Evolutionary conservation across 2,113 vertebrate genomes (phyloP).

Genomic region (Tragulus kanchil): DNA sequence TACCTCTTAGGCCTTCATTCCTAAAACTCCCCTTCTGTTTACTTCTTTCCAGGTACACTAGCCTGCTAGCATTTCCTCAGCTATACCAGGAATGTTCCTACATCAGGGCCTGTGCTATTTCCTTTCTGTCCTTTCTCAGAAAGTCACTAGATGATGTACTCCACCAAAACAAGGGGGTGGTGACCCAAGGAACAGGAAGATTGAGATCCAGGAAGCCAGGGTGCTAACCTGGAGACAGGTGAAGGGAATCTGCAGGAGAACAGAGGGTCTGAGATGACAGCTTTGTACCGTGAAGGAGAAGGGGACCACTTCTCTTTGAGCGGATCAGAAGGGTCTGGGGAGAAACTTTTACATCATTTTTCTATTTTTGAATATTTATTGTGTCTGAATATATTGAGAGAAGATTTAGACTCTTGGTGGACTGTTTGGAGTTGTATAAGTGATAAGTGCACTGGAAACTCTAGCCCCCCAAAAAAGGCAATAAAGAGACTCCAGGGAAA

Average conservation of each 20-base stretch:
- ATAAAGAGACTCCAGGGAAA: neutral
- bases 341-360: neutral
- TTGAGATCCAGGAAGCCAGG: neutral
- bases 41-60: neutral
- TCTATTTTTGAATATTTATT: neutral
- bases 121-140: neutral
- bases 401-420: neutral
- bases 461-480: neutral
- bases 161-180: neutral
- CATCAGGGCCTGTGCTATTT: neutral
- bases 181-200: neutral
- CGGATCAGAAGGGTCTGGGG: neutral
- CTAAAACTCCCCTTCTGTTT: neutral
- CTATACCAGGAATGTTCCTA: neutral
- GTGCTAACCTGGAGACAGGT: neutral
- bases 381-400: neutral
- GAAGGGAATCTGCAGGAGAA: neutral
- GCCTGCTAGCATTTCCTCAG: neutral
- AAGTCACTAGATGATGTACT: neutral
- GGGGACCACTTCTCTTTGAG: neutral
- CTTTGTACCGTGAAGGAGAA: neutral
- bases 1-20: neutral
- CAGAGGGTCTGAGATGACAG: neutral
- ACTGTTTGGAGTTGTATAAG: neutral
- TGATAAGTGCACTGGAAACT: neutral